Conservation (phyloP, 2,113 vertebrate genomes). For the Ifrita kowaldi region DNA sequence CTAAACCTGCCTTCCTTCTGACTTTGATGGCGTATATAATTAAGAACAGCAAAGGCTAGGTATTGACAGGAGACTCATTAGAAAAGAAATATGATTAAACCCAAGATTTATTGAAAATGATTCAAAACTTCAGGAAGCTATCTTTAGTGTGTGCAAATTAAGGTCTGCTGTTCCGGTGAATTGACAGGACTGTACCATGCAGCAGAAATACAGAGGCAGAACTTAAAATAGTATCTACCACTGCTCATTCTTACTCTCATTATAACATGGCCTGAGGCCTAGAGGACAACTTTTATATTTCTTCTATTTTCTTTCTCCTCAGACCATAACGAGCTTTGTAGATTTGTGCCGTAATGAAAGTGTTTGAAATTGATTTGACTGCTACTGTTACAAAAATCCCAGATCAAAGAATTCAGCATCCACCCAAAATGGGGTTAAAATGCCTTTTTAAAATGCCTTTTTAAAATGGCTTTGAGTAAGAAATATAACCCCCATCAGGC, state of each 20-base stretch:
- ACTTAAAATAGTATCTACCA: not conserved
- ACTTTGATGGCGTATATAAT: not conserved
- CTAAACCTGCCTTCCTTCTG: not conserved
- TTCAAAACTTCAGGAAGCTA: constrained; percentile 38
- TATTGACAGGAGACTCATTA: not conserved
- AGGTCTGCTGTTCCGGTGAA: constrained; percentile 6
- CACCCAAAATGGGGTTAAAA: not conserved
- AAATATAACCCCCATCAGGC: not conserved
- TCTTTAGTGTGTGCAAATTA: constrained; percentile 32
- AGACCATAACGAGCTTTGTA: constrained; percentile 64
- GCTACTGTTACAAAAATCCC: constrained; percentile 50
- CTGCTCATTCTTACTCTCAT: constrained; percentile 46
- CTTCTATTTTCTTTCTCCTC: not conserved
- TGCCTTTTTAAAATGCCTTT: not conserved
- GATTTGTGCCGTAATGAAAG: constrained; percentile 66
- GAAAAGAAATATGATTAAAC: constrained; percentile 2
- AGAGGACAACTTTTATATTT: constrained; percentile 36
- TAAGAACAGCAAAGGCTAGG: not conserved
- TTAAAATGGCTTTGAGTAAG: not conserved
- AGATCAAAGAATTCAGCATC: constrained; percentile 64
- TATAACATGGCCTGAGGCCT: constrained; percentile 69
- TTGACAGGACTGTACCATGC: not conserved
- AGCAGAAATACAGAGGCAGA: not conserved
- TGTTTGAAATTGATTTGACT: constrained; percentile 72
- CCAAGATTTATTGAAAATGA: not conserved